Percentiles rank a stretch among this genome's conserved stretches.
phyloP scores from a whole-genome alignment of 2,113 vertebrate genomes.

The Aptenodytes forsteri region DNA sequence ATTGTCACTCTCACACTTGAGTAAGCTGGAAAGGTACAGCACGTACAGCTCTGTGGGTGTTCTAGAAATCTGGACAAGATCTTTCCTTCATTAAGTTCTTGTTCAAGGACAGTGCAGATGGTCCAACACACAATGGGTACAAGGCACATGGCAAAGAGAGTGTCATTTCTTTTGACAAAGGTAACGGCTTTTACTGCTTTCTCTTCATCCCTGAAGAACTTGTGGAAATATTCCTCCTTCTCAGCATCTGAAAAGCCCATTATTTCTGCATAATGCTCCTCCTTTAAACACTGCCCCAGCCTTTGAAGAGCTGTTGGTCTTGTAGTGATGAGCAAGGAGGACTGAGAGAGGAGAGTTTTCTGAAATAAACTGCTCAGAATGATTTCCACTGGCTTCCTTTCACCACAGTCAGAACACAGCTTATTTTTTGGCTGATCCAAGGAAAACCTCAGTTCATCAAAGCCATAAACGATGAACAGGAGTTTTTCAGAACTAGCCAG shows the following conservation, averaged over 20 bases:
- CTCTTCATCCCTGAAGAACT: constrained; percentile 4
- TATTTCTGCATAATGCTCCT: neutral
- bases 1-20: neutral
- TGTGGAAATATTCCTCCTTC: constrained; percentile 48
- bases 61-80: neutral
- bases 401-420: neutral
- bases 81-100: neutral
- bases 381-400: neutral
- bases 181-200: constrained; percentile 7
- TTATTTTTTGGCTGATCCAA: neutral
- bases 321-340: constrained; percentile 42
- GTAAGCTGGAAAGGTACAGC: constrained; percentile 44
- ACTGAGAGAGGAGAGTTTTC: neutral
- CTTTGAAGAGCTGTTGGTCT: neutral
- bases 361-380: constrained; percentile 36
- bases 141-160: constrained; percentile 35
- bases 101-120: constrained; percentile 43
- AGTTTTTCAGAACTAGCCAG: neutral
- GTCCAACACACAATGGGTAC: constrained; percentile 61
- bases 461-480: constrained; percentile 62
- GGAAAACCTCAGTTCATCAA: constrained; percentile 8
- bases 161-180: constrained; percentile 43
- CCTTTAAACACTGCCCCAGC: neutral
- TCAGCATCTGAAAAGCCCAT: constrained; percentile 36
- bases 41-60: constrained; percentile 28